Evolutionary conservation across 92 coral and sea anemone species (phyloP).

Genomic region (Zoanthus sociatus): DNA sequence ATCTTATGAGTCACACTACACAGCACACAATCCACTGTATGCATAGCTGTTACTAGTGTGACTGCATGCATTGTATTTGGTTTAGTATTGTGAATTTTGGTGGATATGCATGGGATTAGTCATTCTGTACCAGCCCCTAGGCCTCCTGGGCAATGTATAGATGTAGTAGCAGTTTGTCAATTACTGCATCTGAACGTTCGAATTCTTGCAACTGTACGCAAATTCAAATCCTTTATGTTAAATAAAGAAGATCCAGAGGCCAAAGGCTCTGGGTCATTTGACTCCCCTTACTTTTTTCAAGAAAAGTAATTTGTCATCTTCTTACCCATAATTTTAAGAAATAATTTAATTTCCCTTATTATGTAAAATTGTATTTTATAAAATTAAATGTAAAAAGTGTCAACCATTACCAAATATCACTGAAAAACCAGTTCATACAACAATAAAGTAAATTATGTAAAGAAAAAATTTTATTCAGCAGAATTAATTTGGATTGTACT

Average conservation of each 20-base stretch:
- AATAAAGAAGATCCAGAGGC: neutral
- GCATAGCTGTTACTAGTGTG: too few relatives aligned
- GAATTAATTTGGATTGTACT: neutral
- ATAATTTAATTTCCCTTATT: neutral
- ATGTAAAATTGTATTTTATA: neutral
- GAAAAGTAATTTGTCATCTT: neutral
- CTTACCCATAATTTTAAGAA: neutral
- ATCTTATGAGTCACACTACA: too few relatives aligned
- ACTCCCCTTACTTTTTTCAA: neutral
- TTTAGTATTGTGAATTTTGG: neutral
- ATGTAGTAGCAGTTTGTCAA: neutral
- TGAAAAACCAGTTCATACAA: neutral
- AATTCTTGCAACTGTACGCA: neutral
- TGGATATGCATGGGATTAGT: neutral
- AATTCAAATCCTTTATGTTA: neutral
- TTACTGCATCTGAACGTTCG: neutral
- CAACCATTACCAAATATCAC: neutral
- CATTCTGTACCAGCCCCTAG: neutral
- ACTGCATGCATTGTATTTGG: too few relatives aligned
- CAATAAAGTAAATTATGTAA: neutral
- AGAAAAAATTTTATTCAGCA: neutral
- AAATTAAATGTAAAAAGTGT: neutral
- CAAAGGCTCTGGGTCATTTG: neutral
- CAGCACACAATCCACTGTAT: too few relatives aligned
- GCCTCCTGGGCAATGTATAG: constrained; percentile 13